These are phyloP conservation scores for Euwallacea similis DNA, from an alignment of 1,140 invertebrate genomes.

Conservation along the genomic window DNA sequence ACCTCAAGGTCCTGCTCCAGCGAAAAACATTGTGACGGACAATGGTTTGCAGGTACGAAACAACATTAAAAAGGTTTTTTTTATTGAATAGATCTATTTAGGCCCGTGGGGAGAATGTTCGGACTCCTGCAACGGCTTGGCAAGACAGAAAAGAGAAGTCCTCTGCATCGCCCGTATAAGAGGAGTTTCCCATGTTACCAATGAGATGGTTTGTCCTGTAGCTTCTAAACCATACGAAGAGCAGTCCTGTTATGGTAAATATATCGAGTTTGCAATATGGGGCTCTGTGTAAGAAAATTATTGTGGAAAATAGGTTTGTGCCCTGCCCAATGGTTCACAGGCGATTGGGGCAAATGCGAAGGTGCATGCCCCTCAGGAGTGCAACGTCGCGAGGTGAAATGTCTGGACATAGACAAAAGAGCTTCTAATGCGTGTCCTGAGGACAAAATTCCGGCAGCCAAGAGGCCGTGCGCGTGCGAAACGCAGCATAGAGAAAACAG, in stretches of 20 bases:
- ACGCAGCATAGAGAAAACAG: conserved; percentile 27
- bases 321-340: conserved; percentile 61
- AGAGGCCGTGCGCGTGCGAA: conserved; percentile 48
- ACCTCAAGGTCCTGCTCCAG: conserved; percentile 63
- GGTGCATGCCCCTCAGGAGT: conserved; percentile 61
- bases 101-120: conserved; percentile 66
- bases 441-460: conserved; percentile 45
- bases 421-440: conserved; percentile 44
- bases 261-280: background rate
- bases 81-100: conserved; percentile 3
- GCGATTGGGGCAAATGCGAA: conserved; percentile 65
- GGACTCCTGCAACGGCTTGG: conserved; percentile 47
- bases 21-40: conserved; percentile 63
- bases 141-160: conserved; percentile 53
- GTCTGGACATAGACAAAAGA: conserved; percentile 57
- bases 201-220: conserved; percentile 50
- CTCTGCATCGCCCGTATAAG: conserved; percentile 57
- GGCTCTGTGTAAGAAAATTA: conserved; percentile 5
- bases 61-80: background rate
- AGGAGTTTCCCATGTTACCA: conserved; percentile 48
- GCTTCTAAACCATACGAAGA: conserved; percentile 47
- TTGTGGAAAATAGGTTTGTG: conserved; percentile 51
- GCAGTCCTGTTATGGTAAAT: conserved; percentile 55
- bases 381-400: conserved; percentile 64
- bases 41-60: conserved; percentile 63